Percentiles rank a stretch among this genome's conserved stretches.
phyloP scores from a whole-genome alignment of 2,888 invertebrate genomes.

The Drosophila percnosoma region DNA sequence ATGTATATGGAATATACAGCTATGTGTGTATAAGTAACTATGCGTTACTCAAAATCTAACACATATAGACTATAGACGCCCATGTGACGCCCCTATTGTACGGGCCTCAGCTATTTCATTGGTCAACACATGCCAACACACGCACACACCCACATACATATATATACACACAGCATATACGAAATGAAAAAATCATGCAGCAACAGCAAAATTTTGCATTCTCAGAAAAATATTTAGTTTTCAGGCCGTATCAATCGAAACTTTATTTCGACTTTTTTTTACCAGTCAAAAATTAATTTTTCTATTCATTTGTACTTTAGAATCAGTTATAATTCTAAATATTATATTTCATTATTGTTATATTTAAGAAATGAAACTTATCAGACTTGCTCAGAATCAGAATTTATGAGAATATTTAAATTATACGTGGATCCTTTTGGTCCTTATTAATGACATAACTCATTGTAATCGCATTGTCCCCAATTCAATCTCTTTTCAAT shows the following conservation, averaged over 20 bases:
- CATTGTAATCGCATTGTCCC: not conserved
- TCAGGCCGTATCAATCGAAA: slow-evolving; percentile 39
- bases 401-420: not conserved
- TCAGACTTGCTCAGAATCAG: not conserved
- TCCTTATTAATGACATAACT: not conserved
- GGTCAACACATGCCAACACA: slow-evolving; percentile 51
- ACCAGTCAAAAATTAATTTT: not conserved
- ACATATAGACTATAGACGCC: slow-evolving; percentile 28
- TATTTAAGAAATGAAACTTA: not conserved
- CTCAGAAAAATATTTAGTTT: slow-evolving; percentile 48
- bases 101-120: slow-evolving; percentile 64
- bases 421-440: not conserved
- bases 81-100: slow-evolving; percentile 68
- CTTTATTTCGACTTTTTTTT: not conserved
- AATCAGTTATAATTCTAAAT: not conserved
- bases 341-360: not conserved
- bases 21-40: slow-evolving; percentile 9
- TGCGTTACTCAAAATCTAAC: slow-evolving; percentile 31
- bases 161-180: slow-evolving; percentile 8
- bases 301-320: not conserved
- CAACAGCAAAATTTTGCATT: slow-evolving; percentile 46
- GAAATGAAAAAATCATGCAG: slow-evolving; percentile 30
- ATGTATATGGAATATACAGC: slow-evolving; percentile 4
- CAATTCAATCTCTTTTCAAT: not conserved
- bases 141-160: slow-evolving; percentile 3